A percentile compares a stretch with the other conserved stretches of the same genome.
Conservation (phyloP, 2,888 invertebrate species). For the Tenthredo mesomela region DNA sequence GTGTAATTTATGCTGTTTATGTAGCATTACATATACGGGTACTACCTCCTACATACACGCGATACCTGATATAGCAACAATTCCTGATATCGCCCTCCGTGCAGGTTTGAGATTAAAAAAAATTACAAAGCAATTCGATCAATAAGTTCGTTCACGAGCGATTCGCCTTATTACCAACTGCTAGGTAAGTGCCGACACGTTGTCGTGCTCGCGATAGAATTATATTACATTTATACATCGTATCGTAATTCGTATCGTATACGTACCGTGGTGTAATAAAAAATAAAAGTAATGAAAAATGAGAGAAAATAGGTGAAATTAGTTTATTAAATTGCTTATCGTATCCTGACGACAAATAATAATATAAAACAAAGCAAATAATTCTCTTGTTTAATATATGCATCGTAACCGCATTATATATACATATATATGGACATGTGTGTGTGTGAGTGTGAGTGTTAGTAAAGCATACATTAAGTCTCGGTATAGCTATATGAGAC, state of each 20-base stretch:
- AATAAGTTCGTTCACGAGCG: constrained; percentile 7
- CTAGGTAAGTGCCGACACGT: constrained; percentile 8
- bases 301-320: constrained; percentile 12
- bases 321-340: constrained; percentile 20
- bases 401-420: not conserved
- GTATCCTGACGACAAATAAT: not conserved
- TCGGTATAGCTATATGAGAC: not conserved
- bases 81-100: too few relatives aligned
- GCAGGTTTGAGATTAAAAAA: not conserved
- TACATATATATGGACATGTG: not conserved
- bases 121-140: constrained; percentile 28
- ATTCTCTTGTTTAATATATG: not conserved
- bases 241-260: too few relatives aligned
- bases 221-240: not conserved
- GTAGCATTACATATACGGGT: not conserved
- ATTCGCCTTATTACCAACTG: constrained; percentile 7
- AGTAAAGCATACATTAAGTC: not conserved
- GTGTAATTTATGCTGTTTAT: not conserved
- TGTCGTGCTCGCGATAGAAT: not conserved
- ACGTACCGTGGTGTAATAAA: not conserved
- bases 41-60: too few relatives aligned
- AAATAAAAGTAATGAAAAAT: not conserved
- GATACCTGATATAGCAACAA: too few relatives aligned
- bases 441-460: not conserved
- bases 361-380: not conserved